Percentiles rank a stretch among this genome's conserved stretches.
These are phyloP conservation scores for Pipra filicauda DNA, from an alignment of 2,113 vertebrate species.

Conservation along the genomic window DNA sequence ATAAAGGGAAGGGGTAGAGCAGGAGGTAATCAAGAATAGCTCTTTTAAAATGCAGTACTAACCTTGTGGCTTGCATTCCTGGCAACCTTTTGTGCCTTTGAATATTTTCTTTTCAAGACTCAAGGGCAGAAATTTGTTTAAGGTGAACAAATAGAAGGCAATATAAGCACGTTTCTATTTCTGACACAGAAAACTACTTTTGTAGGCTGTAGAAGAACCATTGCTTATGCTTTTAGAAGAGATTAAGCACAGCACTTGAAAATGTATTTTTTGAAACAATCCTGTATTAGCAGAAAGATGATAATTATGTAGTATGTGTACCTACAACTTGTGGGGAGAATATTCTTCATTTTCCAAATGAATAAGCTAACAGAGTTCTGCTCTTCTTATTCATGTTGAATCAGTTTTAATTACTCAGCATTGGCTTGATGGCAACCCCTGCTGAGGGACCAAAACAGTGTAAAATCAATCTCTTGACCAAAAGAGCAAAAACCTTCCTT, in stretches of 20 bases:
- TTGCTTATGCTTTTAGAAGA: neutral
- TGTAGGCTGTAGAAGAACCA: neutral
- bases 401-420: neutral
- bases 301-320: neutral
- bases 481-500: neutral
- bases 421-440: neutral
- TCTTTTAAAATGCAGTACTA: neutral
- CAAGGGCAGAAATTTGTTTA: neutral
- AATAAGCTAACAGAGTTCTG: neutral
- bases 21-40: neutral
- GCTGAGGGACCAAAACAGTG: neutral
- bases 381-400: neutral
- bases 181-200: neutral
- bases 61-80: neutral
- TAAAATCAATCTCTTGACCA: neutral
- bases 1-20: neutral
- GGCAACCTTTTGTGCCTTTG: neutral
- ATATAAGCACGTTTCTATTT: neutral
- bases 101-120: neutral
- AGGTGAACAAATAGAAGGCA: neutral
- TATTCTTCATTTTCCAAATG: conserved; percentile 20
- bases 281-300: neutral
- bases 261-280: conserved; percentile 1
- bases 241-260: neutral
- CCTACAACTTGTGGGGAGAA: neutral